These are phyloP conservation scores for Halcyon chelicuti DNA, from an alignment of 2,797 vertebrate species.

Conservation along the genomic window DNA sequence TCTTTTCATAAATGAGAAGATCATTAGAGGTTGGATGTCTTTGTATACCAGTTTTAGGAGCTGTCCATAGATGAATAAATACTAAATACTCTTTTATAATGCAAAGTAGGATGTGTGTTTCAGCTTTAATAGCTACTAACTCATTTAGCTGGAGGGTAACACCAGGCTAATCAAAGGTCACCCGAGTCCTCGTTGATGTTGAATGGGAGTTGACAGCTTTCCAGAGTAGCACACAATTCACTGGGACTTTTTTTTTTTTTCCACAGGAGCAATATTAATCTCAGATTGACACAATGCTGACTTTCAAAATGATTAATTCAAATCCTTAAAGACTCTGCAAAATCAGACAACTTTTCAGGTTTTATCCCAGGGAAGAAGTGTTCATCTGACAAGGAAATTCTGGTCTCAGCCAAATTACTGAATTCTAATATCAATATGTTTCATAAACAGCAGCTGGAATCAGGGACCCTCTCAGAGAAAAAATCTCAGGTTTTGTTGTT, in stretches of 20 bases:
- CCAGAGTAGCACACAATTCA: neutral
- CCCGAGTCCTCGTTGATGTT: neutral
- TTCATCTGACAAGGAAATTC: neutral
- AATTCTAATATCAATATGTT: neutral
- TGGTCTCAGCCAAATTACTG: neutral
- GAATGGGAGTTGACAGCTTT: constrained; percentile 66
- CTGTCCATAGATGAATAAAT: constrained; percentile 28
- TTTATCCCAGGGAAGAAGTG: neutral
- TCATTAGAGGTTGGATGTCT: neutral
- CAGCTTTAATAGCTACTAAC: constrained; percentile 62
- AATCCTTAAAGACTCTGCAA: constrained; percentile 36
- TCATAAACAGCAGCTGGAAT: neutral
- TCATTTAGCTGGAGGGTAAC: constrained; percentile 64
- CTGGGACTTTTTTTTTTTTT: neutral
- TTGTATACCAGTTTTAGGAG: neutral
- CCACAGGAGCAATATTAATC: neutral
- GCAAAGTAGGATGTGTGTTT: constrained; percentile 13
- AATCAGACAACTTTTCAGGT: constrained; percentile 9
- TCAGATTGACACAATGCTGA: constrained; percentile 46
- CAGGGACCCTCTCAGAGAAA: neutral
- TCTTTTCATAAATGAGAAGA: neutral
- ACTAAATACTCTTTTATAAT: constrained; percentile 43
- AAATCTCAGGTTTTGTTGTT: neutral
- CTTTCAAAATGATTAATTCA: constrained; percentile 47
- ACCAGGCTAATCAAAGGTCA: constrained; percentile 68